Base-by-base conservation (phyloP, 2,888 invertebrate genomes). In the Tuberolachnus salignus region DNA sequence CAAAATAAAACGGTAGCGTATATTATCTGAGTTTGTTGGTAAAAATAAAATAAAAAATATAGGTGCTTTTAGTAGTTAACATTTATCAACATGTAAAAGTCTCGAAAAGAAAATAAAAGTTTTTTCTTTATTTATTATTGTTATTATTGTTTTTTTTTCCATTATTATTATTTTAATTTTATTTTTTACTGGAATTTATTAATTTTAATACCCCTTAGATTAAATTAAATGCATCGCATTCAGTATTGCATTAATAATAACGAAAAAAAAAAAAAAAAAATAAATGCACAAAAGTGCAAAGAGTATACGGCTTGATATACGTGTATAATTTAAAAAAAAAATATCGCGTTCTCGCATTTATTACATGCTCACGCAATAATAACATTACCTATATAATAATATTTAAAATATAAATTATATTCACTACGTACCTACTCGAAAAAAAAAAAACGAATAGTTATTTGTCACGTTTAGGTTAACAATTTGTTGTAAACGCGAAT, bases 401-500 rank as follows among this genome's bases (percentile, higher is more conserved):
- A 34, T 34, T 34, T n/a, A n/a, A 34, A 4, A 34, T 34, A 34
- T 34, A 34, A 34, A 34, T 4, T 34, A 34, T 34, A 34, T 34
- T 34, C 46, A 10, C 46, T 46, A 46, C 46, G 34, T 34, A 34
- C 34, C 34, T 34, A 34, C 34, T 34, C 34, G 34, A 34, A 34
- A 34, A 34, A 34, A 34, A 34, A 34, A 34, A 34, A 4, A 34
- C 34, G 34, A 44, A 70, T 44, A 44, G 23, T 53, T 9, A 14
- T 53, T 69, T 19, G 53, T 69, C 53, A 69, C 69, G 53, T 53
- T 34, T 14, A 11, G 34, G 34, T 53, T 67, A 49, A 49, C 46
- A 67, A 49, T 26, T 49, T n/a, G 34, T n/a, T 19, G 19, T 2
- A 42, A 14, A 44, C 26, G 3, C 59, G 26, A 59, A 59, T 26